phyloP scores from a whole-genome alignment of 1,140 invertebrate species.

The Babylonia areolata region DNA sequence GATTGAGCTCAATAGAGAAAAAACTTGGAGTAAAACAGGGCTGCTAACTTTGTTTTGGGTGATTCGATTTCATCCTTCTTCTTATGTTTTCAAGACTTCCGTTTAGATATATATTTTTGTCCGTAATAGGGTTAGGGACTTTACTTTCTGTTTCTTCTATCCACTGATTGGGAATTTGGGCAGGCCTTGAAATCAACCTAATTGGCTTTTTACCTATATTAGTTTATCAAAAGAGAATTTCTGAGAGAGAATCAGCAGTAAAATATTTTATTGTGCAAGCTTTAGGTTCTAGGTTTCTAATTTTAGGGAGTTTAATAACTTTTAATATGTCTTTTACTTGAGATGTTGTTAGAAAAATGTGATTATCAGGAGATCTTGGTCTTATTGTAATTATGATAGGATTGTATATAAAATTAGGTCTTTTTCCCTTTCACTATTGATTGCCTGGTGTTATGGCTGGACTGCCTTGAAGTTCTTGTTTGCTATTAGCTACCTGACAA shows the following conservation, averaged over 20 bases:
- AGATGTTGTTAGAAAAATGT: too few relatives aligned
- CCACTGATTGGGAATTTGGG: background rate
- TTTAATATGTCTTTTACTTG: too few relatives aligned
- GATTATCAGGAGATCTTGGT: background rate
- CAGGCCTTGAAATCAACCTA: too few relatives aligned
- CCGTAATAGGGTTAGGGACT: background rate
- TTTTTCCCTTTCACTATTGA: too few relatives aligned
- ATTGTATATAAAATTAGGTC: too few relatives aligned
- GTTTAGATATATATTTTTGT: background rate
- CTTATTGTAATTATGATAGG: background rate
- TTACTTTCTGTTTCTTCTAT: background rate
- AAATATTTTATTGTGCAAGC: background rate
- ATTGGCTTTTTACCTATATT: too few relatives aligned
- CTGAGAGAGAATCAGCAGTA: too few relatives aligned
- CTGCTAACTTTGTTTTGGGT: constrained; percentile 27
- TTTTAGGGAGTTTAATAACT: too few relatives aligned
- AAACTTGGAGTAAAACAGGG: constrained; percentile 23
- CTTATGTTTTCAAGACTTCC: constrained; percentile 19
- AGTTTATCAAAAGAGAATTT: too few relatives aligned
- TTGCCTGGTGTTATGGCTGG: too few relatives aligned
- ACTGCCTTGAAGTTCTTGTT: too few relatives aligned
- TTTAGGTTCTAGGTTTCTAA: background rate
- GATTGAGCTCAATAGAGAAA: constrained; percentile 12
- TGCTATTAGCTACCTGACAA: too few relatives aligned
- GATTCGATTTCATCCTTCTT: constrained; percentile 11